Base-by-base conservation (phyloP, 2,888 invertebrate genomes). In the Lacanobia oleracea region DNA sequence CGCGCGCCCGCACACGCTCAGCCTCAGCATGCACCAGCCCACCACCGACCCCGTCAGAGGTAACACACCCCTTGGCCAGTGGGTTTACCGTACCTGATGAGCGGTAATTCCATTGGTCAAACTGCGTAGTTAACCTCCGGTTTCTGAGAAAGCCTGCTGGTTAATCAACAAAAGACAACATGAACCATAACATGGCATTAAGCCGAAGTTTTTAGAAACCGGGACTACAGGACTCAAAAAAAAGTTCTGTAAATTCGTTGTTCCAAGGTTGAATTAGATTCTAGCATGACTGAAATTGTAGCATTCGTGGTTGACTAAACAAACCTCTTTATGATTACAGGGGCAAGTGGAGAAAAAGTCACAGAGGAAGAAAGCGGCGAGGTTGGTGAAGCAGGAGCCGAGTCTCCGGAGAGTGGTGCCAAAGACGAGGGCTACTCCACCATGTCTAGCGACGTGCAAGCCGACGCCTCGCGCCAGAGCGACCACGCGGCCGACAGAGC, bases 391-490 rank as follows among this genome's bases (percentile, higher is more conserved):
- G 97, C 97, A 43, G 97, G 97, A 18, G 97, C 97, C 82, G 97
- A 98, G 90, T 97, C 97, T 76, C 97, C 97, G 0, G 97, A 97
- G 88, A 97, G 97, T 86, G 97, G 97, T 56, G 97, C 97, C 83
- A 97, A 98, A 84, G 98, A 98, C 94, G 98, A 98, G 91, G 98
- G 98, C 23, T 98, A 98, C 92, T 98, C 98, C 75, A 98, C 98
- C 7, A 98, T 98, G 98, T 98, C 98, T 16, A 98, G 98, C 79
- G 98, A 98, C 89, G 97, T 98, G 1, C 98, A 98, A 91, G 97
- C 97, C 0, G 97, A 97, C 87, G 97, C 97, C 1, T 97, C 97
- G 1, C 88, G 96, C 33, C 96, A 96, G 59, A 97, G 97, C 74
- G 97, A 97, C 86, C 94, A 96, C 79, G 95, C 95, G 1, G 94